Conservation (phyloP, 2,113 vertebrate species). For the Hydropotes inermis region DNA sequence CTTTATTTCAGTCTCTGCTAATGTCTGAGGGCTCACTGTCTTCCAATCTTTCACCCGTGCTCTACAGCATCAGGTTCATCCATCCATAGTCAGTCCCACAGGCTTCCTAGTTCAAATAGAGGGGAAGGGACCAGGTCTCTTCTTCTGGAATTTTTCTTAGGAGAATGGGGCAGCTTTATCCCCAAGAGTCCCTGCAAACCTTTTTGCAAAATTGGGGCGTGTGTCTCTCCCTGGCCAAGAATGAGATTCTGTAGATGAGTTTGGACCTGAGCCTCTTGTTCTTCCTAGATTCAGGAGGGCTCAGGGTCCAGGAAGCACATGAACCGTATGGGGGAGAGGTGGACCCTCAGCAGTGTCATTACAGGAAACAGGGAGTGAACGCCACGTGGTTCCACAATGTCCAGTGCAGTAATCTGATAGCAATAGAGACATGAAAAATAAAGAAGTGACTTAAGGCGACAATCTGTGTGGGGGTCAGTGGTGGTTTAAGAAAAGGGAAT, state of each 20-base stretch:
- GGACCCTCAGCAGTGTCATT: neutral
- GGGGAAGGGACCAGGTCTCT: neutral
- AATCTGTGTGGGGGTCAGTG: neutral
- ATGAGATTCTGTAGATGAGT: neutral
- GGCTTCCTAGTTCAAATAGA: neutral
- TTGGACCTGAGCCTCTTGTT: neutral
- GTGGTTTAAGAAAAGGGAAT: neutral
- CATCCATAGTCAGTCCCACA: neutral
- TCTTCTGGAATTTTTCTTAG: neutral
- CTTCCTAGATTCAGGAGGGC: neutral
- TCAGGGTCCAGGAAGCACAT: neutral
- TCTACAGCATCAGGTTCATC: neutral
- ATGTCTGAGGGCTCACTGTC: neutral
- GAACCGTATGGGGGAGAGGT: neutral
- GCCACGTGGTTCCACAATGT: rapidly evolving
- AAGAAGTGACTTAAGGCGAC: neutral
- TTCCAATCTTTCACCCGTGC: rapidly evolving
- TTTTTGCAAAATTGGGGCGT: neutral
- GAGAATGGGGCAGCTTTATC: neutral
- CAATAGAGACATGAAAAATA: neutral
- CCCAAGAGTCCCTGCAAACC: neutral
- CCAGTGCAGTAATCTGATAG: rapidly evolving
- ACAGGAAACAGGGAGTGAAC: neutral
- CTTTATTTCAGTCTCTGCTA: neutral
- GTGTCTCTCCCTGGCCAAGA: neutral